Evolutionary conservation across 2,888 invertebrate species (phyloP).

Genomic region (Oscheius onirici): DNA sequence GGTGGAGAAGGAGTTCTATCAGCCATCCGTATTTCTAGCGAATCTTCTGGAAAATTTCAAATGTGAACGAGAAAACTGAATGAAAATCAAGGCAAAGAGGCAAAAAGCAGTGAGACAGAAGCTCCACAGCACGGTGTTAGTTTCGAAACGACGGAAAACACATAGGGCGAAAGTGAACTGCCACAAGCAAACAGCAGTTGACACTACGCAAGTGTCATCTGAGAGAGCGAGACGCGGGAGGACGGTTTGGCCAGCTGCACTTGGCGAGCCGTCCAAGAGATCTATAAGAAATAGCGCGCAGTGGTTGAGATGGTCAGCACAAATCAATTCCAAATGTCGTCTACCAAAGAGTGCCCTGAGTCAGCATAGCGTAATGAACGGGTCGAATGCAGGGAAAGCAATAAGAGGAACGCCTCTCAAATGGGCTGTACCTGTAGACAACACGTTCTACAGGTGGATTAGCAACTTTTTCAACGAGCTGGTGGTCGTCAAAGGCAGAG

Average conservation of each 20-base stretch:
- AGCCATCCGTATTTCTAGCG: neutral
- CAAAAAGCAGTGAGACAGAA: neutral
- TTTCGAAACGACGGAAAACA: neutral
- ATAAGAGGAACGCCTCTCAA: too few relatives aligned
- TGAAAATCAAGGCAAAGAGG: neutral
- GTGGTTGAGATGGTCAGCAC: neutral
- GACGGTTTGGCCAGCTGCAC: constrained; percentile 28
- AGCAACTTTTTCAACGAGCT: neutral
- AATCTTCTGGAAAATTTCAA: neutral
- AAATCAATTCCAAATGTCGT: constrained; percentile 29
- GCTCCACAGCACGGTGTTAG: neutral
- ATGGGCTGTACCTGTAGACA: neutral
- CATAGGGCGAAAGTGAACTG: neutral
- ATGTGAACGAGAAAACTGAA: neutral
- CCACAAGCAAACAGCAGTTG: constrained; percentile 21
- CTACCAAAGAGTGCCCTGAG: constrained; percentile 10
- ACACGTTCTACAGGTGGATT: neutral
- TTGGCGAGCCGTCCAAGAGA: neutral
- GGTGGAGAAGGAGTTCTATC: constrained; percentile 25
- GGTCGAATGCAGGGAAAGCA: too few relatives aligned
- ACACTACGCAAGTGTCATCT: constrained; percentile 19
- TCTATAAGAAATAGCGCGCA: constrained; percentile 17
- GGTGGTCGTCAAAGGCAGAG: neutral
- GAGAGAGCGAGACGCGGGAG: constrained; percentile 10
- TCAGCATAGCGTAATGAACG: constrained; percentile 2